Evolutionary conservation across 2,113 vertebrate genomes (phyloP).

Genomic region (Dendrocopos noguchii): DNA sequence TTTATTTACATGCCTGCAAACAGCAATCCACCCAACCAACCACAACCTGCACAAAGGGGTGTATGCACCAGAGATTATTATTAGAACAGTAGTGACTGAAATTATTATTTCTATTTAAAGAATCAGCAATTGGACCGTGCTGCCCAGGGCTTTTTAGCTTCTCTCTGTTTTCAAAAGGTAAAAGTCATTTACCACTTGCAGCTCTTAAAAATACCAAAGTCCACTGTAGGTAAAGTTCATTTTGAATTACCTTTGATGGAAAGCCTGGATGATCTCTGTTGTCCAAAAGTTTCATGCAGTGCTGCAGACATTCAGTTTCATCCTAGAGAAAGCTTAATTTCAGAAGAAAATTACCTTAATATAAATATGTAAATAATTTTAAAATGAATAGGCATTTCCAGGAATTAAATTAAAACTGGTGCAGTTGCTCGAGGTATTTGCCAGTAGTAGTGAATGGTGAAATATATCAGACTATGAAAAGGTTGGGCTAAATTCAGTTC

Average conservation of each 20-base stretch:
- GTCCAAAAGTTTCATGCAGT: neutral
- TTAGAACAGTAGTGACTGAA: neutral
- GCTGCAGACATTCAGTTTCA: neutral
- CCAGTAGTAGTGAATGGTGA: neutral
- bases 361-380: neutral
- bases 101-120: neutral
- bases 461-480: neutral
- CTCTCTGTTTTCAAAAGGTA: neutral
- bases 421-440: neutral
- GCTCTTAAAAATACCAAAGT: neutral
- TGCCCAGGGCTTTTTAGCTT: neutral
- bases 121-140: neutral
- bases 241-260: neutral
- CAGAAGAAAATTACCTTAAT: neutral
- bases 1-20: neutral
- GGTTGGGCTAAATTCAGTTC: neutral
- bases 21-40: neutral
- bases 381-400: neutral
- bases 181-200: neutral
- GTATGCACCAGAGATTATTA: neutral
- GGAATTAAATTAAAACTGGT: neutral
- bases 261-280: neutral
- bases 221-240: neutral
- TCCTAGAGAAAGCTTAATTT: conserved; percentile 2
- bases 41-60: neutral